Conservation (phyloP, 2,113 vertebrate species). For the Murina feae region DNA sequence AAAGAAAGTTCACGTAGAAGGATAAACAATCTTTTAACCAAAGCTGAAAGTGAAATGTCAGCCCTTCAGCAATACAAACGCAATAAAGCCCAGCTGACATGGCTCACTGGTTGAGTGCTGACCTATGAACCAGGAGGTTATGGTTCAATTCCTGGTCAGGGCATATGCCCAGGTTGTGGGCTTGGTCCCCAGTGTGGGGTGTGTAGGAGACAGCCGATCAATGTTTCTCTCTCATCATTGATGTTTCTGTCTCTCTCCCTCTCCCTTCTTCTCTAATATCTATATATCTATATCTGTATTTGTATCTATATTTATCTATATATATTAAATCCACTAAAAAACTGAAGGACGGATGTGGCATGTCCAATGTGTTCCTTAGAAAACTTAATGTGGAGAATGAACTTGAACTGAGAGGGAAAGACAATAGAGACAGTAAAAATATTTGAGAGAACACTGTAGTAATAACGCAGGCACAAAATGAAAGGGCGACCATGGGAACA, state of each 20-base stretch:
- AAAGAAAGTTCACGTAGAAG: not conserved
- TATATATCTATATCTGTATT: no score
- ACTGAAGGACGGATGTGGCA: not conserved
- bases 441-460: not conserved
- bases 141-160: no score
- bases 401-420: not conserved
- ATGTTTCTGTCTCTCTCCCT: no score
- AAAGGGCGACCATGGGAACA: not conserved
- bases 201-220: no score
- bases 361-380: not conserved
- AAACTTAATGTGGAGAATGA: slow-evolving; percentile 19
- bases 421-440: not conserved
- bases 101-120: no score
- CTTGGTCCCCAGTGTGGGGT: no score
- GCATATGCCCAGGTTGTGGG: no score
- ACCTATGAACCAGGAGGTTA: no score
- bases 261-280: not conserved
- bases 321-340: not conserved
- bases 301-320: no score
- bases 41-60: slow-evolving; percentile 9
- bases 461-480: slow-evolving; percentile 27
- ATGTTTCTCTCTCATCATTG: no score
- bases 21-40: slow-evolving; percentile 16
- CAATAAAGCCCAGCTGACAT: not conserved
- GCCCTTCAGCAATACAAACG: not conserved